Conservation (phyloP, 2,113 vertebrate species). For the Proterorhinus semilunaris region DNA sequence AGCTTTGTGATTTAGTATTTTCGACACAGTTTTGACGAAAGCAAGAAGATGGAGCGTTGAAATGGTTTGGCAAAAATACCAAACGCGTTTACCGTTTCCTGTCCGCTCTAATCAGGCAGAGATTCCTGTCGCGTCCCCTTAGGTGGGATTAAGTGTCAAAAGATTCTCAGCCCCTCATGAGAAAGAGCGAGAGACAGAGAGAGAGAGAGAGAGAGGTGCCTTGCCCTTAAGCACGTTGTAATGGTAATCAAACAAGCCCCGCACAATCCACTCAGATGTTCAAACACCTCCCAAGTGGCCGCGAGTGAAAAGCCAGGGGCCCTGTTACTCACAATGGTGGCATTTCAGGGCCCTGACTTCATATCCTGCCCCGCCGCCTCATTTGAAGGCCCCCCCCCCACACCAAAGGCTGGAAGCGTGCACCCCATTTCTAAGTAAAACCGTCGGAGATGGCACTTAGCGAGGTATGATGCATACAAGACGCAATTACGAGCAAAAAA, state of each 20-base stretch:
- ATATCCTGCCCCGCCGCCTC: conserved; percentile 62
- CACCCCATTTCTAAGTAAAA: conserved; percentile 62
- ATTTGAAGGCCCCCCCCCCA: conserved; percentile 37
- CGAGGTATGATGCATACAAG: conserved; percentile 17
- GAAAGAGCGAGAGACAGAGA: neutral
- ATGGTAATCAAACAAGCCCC: conserved; percentile 14
- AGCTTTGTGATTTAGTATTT: too few relatives aligned
- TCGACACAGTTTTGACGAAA: too few relatives aligned
- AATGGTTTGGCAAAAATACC: too few relatives aligned
- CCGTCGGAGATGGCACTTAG: conserved; percentile 50
- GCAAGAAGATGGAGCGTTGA: too few relatives aligned
- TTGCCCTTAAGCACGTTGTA: conserved; percentile 11
- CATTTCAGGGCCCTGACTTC: conserved; percentile 65
- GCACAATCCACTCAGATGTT: conserved; percentile 32
- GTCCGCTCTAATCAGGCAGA: too few relatives aligned
- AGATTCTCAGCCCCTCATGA: neutral
- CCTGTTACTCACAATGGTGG: conserved; percentile 50
- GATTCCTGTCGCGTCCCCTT: neutral
- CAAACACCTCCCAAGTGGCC: conserved; percentile 34
- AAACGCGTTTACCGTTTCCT: too few relatives aligned
- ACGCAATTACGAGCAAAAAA: conserved; percentile 10
- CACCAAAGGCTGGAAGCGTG: conserved; percentile 20
- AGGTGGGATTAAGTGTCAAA: neutral
- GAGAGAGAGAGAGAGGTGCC: neutral
- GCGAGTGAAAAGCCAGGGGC: conserved; percentile 42